Conservation (phyloP, 2,113 vertebrate genomes). For the Oenanthe melanoleuca region DNA sequence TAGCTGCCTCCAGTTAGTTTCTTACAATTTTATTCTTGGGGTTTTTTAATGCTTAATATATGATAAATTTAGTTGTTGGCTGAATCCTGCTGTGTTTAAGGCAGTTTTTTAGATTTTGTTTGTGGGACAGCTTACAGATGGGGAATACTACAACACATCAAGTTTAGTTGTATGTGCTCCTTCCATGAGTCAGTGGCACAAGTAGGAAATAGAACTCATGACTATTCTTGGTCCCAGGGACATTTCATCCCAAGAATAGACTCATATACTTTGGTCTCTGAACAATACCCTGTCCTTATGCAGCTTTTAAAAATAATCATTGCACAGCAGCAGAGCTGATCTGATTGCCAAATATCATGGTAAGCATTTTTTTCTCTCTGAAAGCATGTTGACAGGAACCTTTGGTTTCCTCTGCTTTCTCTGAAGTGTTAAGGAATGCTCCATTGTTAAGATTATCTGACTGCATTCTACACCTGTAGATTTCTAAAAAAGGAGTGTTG, state of each 20-base stretch:
- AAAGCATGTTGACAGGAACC: background rate
- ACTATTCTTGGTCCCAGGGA: background rate
- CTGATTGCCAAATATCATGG: background rate
- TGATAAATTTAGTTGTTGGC: background rate
- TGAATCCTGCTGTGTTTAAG: fast-evolving
- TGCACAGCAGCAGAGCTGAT: background rate
- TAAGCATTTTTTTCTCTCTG: background rate
- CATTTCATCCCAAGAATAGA: background rate
- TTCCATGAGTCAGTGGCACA: background rate
- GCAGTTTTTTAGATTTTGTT: background rate
- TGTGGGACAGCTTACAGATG: background rate
- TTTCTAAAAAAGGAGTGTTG: background rate
- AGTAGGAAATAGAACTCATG: background rate
- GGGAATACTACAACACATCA: background rate
- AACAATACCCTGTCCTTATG: background rate
- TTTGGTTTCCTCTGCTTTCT: conserved; percentile 25
- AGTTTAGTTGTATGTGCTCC: background rate
- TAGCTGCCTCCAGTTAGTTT: background rate
- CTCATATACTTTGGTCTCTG: background rate
- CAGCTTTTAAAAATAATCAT: background rate
- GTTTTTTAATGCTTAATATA: background rate
- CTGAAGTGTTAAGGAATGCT: background rate
- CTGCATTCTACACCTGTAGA: background rate
- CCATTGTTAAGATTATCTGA: background rate
- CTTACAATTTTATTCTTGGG: background rate